These are phyloP conservation scores for Trissolcus basalis DNA, from an alignment of 1,140 invertebrate genomes.

Conservation along the genomic window DNA sequence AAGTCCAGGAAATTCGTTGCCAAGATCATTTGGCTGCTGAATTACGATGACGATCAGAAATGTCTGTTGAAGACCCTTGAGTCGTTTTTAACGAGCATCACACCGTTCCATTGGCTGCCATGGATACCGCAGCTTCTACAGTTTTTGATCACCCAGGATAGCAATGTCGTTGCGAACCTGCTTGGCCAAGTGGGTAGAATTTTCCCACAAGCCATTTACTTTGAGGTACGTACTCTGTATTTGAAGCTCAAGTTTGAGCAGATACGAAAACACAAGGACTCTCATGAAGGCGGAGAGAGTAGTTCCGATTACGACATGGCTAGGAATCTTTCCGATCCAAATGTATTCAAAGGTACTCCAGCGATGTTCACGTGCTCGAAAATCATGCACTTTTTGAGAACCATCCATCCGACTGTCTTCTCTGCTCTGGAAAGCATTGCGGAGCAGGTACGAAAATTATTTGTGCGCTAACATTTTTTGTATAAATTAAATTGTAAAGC, in stretches of 20 bases:
- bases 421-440: conserved; percentile 96
- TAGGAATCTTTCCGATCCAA: conserved; percentile 70
- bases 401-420: conserved; percentile 95
- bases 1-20: conserved; percentile 97
- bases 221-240: conserved; percentile 95
- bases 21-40: conserved; percentile 96
- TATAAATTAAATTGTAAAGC: too few relatives aligned
- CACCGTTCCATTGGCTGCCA: conserved; percentile 95
- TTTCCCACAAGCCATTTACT: conserved; percentile 98
- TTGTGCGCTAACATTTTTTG: too few relatives aligned
- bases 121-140: conserved; percentile 98
- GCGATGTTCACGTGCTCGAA: conserved; percentile 95
- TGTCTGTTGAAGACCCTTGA: conserved; percentile 90
- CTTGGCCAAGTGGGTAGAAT: conserved; percentile 93
- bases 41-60: conserved; percentile 93
- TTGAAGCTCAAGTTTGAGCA: conserved; percentile 95
- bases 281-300: conserved; percentile 82
- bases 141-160: conserved; percentile 92
- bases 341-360: conserved; percentile 87
- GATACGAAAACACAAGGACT: background rate
- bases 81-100: conserved; percentile 94
- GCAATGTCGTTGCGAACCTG: conserved; percentile 91
- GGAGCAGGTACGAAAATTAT: conserved; percentile 84
- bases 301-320: conserved; percentile 73
- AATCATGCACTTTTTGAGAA: conserved; percentile 96